These are phyloP conservation scores for Melinopterus prodromus DNA, from an alignment of 2,888 invertebrate species.

Conservation along the genomic window DNA sequence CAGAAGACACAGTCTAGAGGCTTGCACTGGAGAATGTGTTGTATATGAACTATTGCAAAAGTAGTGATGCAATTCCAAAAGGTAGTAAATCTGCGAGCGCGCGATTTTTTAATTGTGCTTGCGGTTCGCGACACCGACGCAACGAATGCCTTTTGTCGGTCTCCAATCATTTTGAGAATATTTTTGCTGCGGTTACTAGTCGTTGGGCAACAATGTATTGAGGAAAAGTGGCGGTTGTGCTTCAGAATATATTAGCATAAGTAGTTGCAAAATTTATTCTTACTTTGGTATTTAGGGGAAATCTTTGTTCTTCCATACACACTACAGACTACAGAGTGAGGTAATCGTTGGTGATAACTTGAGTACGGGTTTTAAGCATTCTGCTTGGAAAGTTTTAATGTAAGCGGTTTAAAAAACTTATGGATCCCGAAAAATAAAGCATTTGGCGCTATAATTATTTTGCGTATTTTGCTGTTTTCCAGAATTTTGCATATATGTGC, in stretches of 20 bases:
- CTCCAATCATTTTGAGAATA: background rate
- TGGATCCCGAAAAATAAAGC: no score
- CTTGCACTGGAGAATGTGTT: background rate
- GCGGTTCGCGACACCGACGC: background rate
- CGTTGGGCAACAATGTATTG: background rate
- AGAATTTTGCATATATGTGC: no score
- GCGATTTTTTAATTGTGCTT: background rate
- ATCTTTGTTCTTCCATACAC: no score
- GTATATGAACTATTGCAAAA: slow-evolving; percentile 4
- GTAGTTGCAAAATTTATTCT: background rate
- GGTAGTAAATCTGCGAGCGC: background rate
- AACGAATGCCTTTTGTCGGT: background rate
- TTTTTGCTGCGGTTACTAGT: background rate
- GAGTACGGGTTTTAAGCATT: no score
- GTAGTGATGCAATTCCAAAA: background rate
- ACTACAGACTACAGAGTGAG: no score
- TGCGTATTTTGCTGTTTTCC: no score
- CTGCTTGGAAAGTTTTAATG: no score
- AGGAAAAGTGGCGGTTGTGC: background rate
- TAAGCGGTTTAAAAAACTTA: no score
- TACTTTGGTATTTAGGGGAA: no score
- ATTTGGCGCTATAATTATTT: no score
- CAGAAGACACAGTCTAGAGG: background rate
- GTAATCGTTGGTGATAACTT: no score
- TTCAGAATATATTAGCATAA: background rate